phyloP scores from a whole-genome alignment of 2,113 vertebrate species.

The Uria lomvia region DNA sequence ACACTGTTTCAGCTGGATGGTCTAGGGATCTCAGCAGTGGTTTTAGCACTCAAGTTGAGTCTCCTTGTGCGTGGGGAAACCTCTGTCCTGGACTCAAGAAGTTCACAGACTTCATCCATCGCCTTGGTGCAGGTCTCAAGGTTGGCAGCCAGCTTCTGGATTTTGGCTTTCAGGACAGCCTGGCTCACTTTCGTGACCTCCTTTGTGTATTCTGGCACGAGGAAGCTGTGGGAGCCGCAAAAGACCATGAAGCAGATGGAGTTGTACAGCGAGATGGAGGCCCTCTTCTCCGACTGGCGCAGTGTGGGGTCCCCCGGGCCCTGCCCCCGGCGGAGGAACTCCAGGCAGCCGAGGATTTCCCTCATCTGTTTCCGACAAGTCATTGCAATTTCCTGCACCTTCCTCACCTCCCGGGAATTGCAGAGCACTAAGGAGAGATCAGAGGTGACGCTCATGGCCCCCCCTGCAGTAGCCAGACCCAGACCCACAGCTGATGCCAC shows the following conservation, averaged over 20 bases:
- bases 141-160: constrained; percentile 75
- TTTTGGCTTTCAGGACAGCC: constrained; percentile 72
- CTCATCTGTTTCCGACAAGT: constrained; percentile 76
- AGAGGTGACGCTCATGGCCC: constrained; percentile 65
- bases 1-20: constrained; percentile 39
- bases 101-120: constrained; percentile 74
- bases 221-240: constrained; percentile 68
- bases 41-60: background rate
- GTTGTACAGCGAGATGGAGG: constrained; percentile 70
- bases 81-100: constrained; percentile 63
- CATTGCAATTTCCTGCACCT: constrained; percentile 73
- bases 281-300: constrained; percentile 67
- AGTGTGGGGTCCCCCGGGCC: constrained; percentile 59
- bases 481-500: constrained; percentile 73
- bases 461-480: constrained; percentile 73
- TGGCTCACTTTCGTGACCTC: constrained; percentile 75
- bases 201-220: constrained; percentile 68
- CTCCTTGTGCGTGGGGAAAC: background rate
- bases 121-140: constrained; percentile 72
- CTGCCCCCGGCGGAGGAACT: constrained; percentile 64
- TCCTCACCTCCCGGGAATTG: constrained; percentile 67
- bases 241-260: constrained; percentile 73
- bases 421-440: constrained; percentile 68
- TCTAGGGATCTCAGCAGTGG: background rate
- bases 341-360: constrained; percentile 73